Evolutionary conservation across 2,113 vertebrate species (phyloP).

Genomic region (Gymnorhina tibicen): DNA sequence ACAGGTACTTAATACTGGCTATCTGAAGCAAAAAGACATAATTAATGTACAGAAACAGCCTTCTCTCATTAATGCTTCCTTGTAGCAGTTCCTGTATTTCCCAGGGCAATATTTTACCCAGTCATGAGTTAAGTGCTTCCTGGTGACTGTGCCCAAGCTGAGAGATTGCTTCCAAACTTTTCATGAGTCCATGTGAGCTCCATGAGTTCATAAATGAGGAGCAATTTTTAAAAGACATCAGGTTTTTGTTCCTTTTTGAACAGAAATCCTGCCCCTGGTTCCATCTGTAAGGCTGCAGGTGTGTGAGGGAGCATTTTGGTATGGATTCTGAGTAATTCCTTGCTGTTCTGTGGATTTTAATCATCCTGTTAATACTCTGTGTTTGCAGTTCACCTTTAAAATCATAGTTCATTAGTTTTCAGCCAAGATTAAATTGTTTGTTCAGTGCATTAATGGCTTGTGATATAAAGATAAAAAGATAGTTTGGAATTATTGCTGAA

Average conservation of each 20-base stretch:
- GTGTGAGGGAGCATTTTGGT: background rate
- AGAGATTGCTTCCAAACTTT: background rate
- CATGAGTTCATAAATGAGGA: background rate
- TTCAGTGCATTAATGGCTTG: conserved; percentile 43
- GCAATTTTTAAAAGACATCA: background rate
- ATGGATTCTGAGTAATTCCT: background rate
- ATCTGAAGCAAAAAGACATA: background rate
- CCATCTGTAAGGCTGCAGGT: background rate
- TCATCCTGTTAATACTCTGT: background rate
- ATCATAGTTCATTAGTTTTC: conserved; percentile 42
- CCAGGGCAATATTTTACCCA: background rate
- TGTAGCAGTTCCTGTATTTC: background rate
- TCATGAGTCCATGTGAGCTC: background rate
- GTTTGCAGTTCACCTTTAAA: conserved; percentile 42
- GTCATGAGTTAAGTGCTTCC: background rate
- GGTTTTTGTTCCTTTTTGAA: background rate
- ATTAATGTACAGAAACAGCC: background rate
- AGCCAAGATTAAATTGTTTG: conserved; percentile 29
- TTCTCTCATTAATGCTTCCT: conserved; percentile 8
- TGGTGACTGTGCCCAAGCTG: background rate
- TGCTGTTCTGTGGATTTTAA: background rate
- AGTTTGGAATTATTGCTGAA: conserved; percentile 8
- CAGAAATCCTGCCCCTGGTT: background rate
- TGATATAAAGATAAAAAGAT: conserved; percentile 37
- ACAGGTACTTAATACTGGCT: background rate